Evolutionary conservation across 2,888 invertebrate genomes (phyloP).

Genomic region (Hypolimnas misippus): DNA sequence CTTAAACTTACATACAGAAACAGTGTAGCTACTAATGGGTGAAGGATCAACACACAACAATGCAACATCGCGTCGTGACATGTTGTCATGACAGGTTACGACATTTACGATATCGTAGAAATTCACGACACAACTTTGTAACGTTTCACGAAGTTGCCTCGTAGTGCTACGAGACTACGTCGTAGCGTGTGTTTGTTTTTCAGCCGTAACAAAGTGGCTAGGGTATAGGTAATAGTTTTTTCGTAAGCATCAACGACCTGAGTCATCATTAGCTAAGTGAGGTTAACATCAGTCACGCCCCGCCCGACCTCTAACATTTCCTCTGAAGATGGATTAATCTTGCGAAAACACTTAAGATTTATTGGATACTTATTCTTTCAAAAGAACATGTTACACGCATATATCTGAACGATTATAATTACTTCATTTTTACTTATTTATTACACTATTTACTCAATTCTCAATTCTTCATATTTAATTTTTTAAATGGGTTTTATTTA

Average conservation of each 20-base stretch:
- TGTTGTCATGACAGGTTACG: too few species aligned
- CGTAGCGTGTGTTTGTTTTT: too few species aligned
- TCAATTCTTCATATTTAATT: background rate
- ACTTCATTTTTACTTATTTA: background rate
- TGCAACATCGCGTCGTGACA: too few species aligned
- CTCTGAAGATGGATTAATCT: slow-evolving; percentile 43
- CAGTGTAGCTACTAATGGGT: too few species aligned
- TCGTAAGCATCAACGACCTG: slow-evolving; percentile 33
- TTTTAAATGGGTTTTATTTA: too few species aligned
- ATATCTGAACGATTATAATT: slow-evolving; percentile 3
- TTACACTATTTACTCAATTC: too few species aligned
- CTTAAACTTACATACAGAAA: too few species aligned
- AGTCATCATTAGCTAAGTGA: slow-evolving; percentile 42
- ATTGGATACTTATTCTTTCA: slow-evolving; percentile 36
- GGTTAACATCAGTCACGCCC: slow-evolving; percentile 42
- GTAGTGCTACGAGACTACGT: too few species aligned
- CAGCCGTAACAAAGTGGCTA: slow-evolving; percentile 30
- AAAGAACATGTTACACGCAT: slow-evolving; percentile 26
- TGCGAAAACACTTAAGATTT: slow-evolving; percentile 43
- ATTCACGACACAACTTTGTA: too few species aligned
- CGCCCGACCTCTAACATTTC: slow-evolving; percentile 41
- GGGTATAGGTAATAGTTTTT: slow-evolving; percentile 36
- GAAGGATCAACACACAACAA: too few species aligned
- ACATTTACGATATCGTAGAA: too few species aligned
- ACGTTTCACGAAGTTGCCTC: too few species aligned